Evolutionary conservation across 2,888 invertebrate genomes (phyloP), one percentile per base, ranked within the genome.

Genomic region (Ypsolopha sequella): DNA sequence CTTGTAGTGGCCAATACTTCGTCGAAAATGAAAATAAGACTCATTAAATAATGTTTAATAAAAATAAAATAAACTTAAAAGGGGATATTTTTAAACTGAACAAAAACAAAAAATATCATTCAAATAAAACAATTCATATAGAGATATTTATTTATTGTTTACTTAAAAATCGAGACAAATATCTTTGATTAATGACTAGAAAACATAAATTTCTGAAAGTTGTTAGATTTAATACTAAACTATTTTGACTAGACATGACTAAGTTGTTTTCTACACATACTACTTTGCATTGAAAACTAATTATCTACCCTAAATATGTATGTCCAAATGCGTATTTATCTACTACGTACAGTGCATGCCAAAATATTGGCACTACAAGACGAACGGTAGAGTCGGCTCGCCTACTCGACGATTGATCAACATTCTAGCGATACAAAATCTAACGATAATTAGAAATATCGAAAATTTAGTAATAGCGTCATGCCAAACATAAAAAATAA

Each of bases 401-500:
- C 74, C 39, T 70, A 69, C 62, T 79, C 63, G 62, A 68, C 71
- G 76, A 65, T 68, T 74, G 65, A 80, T 45, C 41, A 51, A 45
- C 14, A 45, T 11, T 24, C 24, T 24, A 48, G 44, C 76, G 64
- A 77, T 73, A 81, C 70, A 80, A 60, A 80, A 66, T 69, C 65
- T 77, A 60, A 71, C 11, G 6, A 41, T 73, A 76, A 81, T 66
- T 62, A 76, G 77, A 79, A 80, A 76, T 73, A 81, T 78, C 73
- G 85, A 75, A 60, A 79, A 73, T 75, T 79, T 80, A 68, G 81
- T 85, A 71, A 79, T 72, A 72, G 80, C 77, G 77, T 84, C 86
- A 86, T 86, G 86, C 86, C 85, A 86, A 85, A 85, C 85, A 76
- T 76, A 80, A 76, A 84, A 62, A 66, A 81, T 69, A 73, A 78